Percentiles rank a stretch among this genome's conserved stretches.
These are phyloP conservation scores for Rhagophthalmus giganteus DNA, from an alignment of 2,888 invertebrate species.

Conservation along the genomic window DNA sequence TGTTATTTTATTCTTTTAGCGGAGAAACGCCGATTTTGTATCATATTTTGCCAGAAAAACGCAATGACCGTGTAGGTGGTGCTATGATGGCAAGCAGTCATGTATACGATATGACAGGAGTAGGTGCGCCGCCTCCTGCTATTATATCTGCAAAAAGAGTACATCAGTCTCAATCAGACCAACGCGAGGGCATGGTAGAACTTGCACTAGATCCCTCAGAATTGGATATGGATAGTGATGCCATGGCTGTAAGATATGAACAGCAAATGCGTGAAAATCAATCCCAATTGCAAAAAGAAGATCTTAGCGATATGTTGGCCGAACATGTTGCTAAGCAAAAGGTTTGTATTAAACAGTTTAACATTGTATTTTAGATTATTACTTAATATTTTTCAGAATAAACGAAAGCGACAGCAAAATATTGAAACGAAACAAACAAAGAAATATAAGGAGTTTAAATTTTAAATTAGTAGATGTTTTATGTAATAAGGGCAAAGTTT, in stretches of 20 bases:
- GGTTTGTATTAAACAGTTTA: slow-evolving; percentile 55
- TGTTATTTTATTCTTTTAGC: slow-evolving; percentile 61
- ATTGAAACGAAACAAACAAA: slow-evolving; percentile 90
- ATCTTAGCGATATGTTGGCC: slow-evolving; percentile 97
- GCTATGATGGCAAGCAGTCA: slow-evolving; percentile 99
- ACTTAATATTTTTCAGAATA: slow-evolving; percentile 75
- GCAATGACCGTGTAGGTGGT: slow-evolving; percentile 83
- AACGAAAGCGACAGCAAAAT: slow-evolving; percentile 88
- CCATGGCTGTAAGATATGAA: slow-evolving; percentile 94
- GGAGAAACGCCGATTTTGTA: slow-evolving; percentile 93
- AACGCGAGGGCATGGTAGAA: slow-evolving; percentile 78
- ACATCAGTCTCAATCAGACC: slow-evolving; percentile 48
- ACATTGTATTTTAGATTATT: slow-evolving; percentile 1
- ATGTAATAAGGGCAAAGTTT: too few relatives aligned
- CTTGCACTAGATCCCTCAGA: slow-evolving; percentile 97
- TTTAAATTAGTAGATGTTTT: too few relatives aligned
- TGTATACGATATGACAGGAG: slow-evolving; percentile 90
- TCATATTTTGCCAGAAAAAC: slow-evolving; percentile 93
- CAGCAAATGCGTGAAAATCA: slow-evolving; percentile 94
- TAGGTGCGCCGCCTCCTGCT: slow-evolving; percentile 62
- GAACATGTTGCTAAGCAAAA: slow-evolving; percentile 97
- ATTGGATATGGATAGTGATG: slow-evolving; percentile 92
- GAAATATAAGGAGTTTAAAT: slow-evolving; percentile 98
- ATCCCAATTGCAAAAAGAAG: slow-evolving; percentile 86
- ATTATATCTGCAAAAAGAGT: slow-evolving; percentile 52